Evolutionary conservation across 1,140 invertebrate genomes (phyloP), one percentile per base, ranked within the genome.

Genomic region (Pteromalus puparum): DNA sequence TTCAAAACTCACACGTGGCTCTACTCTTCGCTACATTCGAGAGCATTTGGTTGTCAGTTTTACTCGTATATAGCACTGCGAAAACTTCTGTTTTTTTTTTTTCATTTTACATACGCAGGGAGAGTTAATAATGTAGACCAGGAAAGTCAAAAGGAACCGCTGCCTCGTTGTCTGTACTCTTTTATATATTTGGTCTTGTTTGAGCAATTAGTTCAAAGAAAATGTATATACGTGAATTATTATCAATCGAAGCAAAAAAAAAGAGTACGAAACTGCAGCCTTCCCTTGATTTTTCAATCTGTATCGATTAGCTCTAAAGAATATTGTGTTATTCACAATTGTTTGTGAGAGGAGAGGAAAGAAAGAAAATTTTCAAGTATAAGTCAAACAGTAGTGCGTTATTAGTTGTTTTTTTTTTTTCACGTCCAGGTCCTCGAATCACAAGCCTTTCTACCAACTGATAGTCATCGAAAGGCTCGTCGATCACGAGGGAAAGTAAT

Each of bases 281-380:
- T 42, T 81, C 38, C 3, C 68, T 30, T 80, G 85, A 88, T 75
- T 89, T 89, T 92, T 92, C 91, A 92, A 92, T 87, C 91, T 92
- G 91, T 92, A 92, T 92, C 91, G 90, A 90, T 90, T 87, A 88
- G 83, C 72, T 88, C 86, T 86, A 85, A 85, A 87, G 73, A 28
- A 85, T 78, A 87, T 73, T 7, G 6, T 83, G 84, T 88, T 89
- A 87, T 87, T 87, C 77, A 87, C 86, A 87, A 81, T 28, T 9
- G 24, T 30, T 82, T 21, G 10, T 30, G 34, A 28, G 30, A 53
- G 24, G 28, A 74, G n/a, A 79, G 68, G 53, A 73, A 68, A 70
- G 68, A 42, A 79, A 70, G 61, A 83, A 77, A 24, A 34, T 74
- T 48, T 61, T 74, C 5, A 74, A 70, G 30, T 34, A 21, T 74